Conservation (phyloP, 2,888 invertebrate species). For the Oligia fasciuncula region DNA sequence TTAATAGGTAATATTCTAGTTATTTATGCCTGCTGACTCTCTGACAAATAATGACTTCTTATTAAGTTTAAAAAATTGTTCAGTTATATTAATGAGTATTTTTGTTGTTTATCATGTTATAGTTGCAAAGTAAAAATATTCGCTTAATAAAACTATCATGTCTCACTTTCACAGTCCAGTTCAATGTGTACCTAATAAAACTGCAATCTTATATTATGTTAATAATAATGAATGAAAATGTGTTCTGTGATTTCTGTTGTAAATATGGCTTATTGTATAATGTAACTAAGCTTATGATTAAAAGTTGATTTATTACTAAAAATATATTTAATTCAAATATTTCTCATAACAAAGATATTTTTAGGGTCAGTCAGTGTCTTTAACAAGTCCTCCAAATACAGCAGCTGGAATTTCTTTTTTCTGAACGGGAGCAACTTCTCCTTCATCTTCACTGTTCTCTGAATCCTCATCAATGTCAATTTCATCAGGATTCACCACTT, state of each 20-base stretch:
- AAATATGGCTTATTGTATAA: conserved; percentile 81
- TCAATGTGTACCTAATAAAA: conserved; percentile 50
- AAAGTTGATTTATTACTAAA: conserved; percentile 78
- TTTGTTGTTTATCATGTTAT: conserved; percentile 48
- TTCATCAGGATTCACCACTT: conserved; percentile 96
- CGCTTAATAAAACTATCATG: conserved; percentile 21
- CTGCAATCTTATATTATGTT: conserved; percentile 48
- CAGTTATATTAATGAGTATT: conserved; percentile 36
- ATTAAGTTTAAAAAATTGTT: conserved; percentile 54
- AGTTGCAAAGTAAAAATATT: conserved; percentile 40
- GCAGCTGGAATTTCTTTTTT: conserved; percentile 96
- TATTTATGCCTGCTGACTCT: conserved; percentile 52
- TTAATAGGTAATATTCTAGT: conserved; percentile 53
- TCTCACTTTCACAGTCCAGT: conserved; percentile 30
- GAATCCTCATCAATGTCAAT: conserved; percentile 95
- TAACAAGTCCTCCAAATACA: conserved; percentile 95
- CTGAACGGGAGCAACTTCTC: conserved; percentile 93
- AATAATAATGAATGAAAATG: conserved; percentile 67
- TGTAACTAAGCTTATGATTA: conserved; percentile 78
- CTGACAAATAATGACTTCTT: conserved; percentile 39
- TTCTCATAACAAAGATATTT: conserved; percentile 32
- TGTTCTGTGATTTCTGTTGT: conserved; percentile 85
- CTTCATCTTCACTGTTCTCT: conserved; percentile 91
- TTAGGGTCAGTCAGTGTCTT: conserved; percentile 72
- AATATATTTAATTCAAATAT: conserved; percentile 53